Base-by-base conservation (phyloP, 2,888 invertebrate genomes). In the Julus scanicus region DNA sequence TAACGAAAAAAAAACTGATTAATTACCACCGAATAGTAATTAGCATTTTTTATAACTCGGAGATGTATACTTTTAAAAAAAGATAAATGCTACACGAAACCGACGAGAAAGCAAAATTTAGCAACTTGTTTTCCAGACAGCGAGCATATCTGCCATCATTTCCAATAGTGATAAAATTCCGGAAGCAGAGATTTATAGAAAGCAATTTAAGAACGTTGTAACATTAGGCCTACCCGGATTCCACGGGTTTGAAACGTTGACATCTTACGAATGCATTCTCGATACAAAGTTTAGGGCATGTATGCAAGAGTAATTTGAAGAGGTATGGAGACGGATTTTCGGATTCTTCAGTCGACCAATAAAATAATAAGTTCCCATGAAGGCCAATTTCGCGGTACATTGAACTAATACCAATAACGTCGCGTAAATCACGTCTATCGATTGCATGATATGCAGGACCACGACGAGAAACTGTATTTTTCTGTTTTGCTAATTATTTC, bases 371-470 rank as follows among this genome's bases (percentile, higher is more conserved):
- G 71, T 71, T 71, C 29, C 71, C 29, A 29, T 71, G 71, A 71
- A 71, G 71, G 71, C 71, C 71, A 71, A 71, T 71, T 71, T 71
- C 71, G 71, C 71, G 71, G 71, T 29, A 29, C 71, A 71, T 71
- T 71, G 71, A 71, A 71, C 71, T 71, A 71, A 71, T 71, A 71
- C 71, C 71, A 71, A 71, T 71, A 71, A 71, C 71, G 71, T 71
- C 71, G 29, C 71, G 29, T 71, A 71, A 71, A 71, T 71, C 71
- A 71, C 71, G 71, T 71, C 71, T 71, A 71, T 20, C 71, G 71
- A 71, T 71, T 71, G 71, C 71, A 29, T 29, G 20, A 71, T 71
- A 71, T 71, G 71, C 71, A 71, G 20, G 71, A 71, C 71, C 71
- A 71, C 71, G 71, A 71, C 29, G 71, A 29, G 29, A 71, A 71